A percentile compares a stretch with the other conserved stretches of the same genome.
These are phyloP conservation scores for Delphinapterus leucas DNA, from an alignment of 2,113 vertebrate genomes.

Conservation along the genomic window DNA sequence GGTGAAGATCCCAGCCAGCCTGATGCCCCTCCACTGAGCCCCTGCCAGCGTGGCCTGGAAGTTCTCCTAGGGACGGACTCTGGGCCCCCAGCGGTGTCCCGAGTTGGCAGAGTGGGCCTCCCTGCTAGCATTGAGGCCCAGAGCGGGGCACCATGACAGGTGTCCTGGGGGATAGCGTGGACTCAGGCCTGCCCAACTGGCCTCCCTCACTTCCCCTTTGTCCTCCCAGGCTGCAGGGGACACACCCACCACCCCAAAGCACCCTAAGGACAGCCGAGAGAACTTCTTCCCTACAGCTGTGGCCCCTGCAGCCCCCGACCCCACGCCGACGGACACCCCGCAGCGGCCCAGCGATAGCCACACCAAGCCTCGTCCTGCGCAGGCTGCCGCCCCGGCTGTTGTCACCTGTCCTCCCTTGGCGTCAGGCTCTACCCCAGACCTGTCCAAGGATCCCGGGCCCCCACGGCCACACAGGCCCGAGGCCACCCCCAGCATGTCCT, in stretches of 20 bases:
- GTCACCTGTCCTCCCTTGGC: constrained; percentile 73
- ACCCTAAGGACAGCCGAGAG: constrained; percentile 91
- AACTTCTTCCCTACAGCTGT: constrained; percentile 88
- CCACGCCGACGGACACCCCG: constrained; percentile 72
- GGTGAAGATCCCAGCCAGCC: background rate
- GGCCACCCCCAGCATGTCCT: constrained; percentile 62
- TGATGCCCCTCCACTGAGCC: background rate
- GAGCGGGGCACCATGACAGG: accelerated
- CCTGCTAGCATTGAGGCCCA: background rate
- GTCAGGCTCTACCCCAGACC: constrained; percentile 65
- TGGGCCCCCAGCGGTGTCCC: background rate
- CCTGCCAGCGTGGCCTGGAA: background rate
- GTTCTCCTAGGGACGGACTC: background rate
- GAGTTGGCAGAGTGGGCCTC: background rate
- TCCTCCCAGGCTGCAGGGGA: constrained; percentile 87
- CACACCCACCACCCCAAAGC: constrained; percentile 92
- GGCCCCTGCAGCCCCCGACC: constrained; percentile 72
- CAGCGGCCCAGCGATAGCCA: constrained; percentile 84
- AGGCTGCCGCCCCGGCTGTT: constrained; percentile 70
- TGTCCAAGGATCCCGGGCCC: constrained; percentile 75
- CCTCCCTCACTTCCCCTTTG: background rate
- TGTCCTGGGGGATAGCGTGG: background rate
- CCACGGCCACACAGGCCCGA: constrained; percentile 60
- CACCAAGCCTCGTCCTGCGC: constrained; percentile 78
- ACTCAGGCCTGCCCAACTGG: constrained; percentile 45